Conservation (phyloP, 2,797 vertebrate species). For the Avahi laniger region DNA sequence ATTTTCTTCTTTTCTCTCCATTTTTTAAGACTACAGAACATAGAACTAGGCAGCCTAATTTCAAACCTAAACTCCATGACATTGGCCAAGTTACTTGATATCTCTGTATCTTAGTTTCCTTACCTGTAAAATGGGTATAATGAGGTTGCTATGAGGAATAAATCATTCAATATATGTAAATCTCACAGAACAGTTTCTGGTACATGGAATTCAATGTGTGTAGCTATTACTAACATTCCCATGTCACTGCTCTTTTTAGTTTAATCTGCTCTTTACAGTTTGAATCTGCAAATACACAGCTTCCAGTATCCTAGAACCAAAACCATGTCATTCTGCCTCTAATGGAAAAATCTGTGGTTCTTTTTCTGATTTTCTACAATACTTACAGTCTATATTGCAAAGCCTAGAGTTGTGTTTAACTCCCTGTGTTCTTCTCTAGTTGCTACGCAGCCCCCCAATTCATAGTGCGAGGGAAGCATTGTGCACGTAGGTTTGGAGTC, state of each 20-base stretch:
- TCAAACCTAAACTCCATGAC: not conserved
- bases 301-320: not conserved
- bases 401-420: not conserved
- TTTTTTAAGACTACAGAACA: not conserved
- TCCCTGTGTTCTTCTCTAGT: not conserved
- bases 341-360: not conserved
- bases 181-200: not conserved
- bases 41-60: not conserved
- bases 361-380: not conserved
- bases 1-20: not conserved
- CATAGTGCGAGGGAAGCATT: not conserved
- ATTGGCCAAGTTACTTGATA: not conserved
- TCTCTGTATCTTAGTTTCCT: not conserved
- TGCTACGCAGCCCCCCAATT: not conserved
- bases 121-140: not conserved
- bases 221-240: not conserved
- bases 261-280: not conserved
- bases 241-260: not conserved
- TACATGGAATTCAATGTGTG: not conserved
- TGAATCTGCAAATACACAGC: conserved; percentile 3
- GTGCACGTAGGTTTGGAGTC: not conserved
- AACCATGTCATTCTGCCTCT: not conserved
- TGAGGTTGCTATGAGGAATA: not conserved
- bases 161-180: not conserved
- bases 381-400: not conserved